Evolutionary conservation across 2,797 vertebrate species (phyloP).

Genomic region (Odontamblyopus lacepedii): DNA sequence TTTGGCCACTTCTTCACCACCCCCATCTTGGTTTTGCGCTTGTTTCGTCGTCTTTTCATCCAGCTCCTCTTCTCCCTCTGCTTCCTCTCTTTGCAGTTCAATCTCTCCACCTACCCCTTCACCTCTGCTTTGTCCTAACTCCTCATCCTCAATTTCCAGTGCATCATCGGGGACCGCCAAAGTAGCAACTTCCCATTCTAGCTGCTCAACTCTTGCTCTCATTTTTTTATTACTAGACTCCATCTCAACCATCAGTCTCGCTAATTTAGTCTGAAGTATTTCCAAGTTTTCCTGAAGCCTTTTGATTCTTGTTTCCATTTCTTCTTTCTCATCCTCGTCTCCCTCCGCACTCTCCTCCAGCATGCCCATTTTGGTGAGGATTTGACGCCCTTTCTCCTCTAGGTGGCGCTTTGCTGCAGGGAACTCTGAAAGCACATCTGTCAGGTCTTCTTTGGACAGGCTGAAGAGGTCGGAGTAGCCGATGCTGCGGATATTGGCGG

Average conservation of each 20-base stretch:
- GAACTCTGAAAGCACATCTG: constrained; percentile 85
- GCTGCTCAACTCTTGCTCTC: constrained; percentile 68
- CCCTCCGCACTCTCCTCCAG: constrained; percentile 71
- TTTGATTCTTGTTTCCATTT: constrained; percentile 79
- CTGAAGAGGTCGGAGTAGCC: constrained; percentile 94
- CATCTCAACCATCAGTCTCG: constrained; percentile 83
- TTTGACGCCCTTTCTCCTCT: constrained; percentile 91
- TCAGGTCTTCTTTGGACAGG: constrained; percentile 91
- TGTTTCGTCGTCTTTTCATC: constrained; percentile 20
- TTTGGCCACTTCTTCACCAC: constrained; percentile 39
- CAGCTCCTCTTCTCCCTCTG: constrained; percentile 53
- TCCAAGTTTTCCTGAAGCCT: constrained; percentile 85
- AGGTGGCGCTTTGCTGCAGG: constrained; percentile 84
- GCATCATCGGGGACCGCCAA: constrained; percentile 24
- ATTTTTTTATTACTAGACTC: constrained; percentile 72
- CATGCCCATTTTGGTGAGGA: constrained; percentile 89
- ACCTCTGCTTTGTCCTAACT: constrained; percentile 36
- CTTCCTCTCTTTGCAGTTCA: constrained; percentile 56
- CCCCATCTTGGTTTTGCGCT: constrained; percentile 11
- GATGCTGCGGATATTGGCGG: constrained; percentile 91
- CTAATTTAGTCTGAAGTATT: constrained; percentile 80
- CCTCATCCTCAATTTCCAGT: constrained; percentile 2
- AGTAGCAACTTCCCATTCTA: constrained; percentile 59
- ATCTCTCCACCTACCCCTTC: constrained; percentile 52
- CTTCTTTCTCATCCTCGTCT: constrained; percentile 51